Percentiles rank a stretch among this genome's conserved stretches.
phyloP scores from a whole-genome alignment of 2,113 vertebrate species.

The Mesoclemmys tuberculata region DNA sequence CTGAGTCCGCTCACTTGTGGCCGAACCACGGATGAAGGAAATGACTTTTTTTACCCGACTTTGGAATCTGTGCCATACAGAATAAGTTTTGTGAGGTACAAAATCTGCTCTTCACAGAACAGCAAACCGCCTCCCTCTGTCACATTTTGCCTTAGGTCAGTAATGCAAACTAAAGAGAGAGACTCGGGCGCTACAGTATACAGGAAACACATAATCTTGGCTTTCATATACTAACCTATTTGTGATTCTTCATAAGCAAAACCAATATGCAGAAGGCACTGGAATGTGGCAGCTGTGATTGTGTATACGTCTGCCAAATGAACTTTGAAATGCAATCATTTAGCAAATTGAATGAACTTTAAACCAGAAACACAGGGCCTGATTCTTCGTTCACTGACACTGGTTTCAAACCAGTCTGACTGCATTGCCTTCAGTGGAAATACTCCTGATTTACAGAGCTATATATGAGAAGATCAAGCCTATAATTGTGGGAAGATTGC shows the following conservation, averaged over 20 bases:
- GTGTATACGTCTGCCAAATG: background rate
- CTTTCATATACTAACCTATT: background rate
- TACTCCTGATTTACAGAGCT: background rate
- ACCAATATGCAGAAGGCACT: background rate
- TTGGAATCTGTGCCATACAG: background rate
- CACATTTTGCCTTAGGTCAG: background rate
- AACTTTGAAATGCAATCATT: background rate
- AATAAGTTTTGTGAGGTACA: background rate
- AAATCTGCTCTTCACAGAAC: conserved; percentile 1
- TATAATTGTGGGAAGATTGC: background rate
- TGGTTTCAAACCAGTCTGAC: background rate
- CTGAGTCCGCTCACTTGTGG: background rate
- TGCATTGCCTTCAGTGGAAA: background rate
- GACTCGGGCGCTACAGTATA: background rate
- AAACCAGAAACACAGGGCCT: background rate
- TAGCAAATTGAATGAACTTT: background rate
- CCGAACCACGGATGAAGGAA: background rate
- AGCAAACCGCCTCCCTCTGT: background rate
- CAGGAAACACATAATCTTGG: background rate
- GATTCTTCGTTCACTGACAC: background rate
- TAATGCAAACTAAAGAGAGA: background rate
- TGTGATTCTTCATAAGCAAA: background rate
- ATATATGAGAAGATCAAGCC: background rate
- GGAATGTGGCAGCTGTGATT: background rate
- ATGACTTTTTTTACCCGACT: background rate